Conservation (phyloP, 2,888 invertebrate genomes). For the Hypomecis atomaria region DNA sequence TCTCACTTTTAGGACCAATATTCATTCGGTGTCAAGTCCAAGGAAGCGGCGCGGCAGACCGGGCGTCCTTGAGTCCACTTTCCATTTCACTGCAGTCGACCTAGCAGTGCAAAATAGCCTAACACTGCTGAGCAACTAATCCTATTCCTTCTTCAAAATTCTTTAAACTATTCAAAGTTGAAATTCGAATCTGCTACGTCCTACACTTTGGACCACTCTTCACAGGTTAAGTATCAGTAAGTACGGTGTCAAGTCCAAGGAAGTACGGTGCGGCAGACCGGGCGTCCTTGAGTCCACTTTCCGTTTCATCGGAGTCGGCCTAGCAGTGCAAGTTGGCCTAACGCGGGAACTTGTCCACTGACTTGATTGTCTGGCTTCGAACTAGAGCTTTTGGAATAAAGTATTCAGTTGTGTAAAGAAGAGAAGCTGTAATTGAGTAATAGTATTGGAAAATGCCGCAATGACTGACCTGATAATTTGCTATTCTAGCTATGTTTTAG, state of each 20-base stretch:
- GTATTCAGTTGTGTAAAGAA: not conserved
- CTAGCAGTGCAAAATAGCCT: too few relatives aligned
- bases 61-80: slow-evolving; percentile 78
- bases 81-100: slow-evolving; percentile 69
- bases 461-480: too few relatives aligned
- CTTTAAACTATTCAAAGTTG: too few relatives aligned
- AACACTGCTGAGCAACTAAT: too few relatives aligned
- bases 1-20: too few relatives aligned
- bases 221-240: too few relatives aligned
- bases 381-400: not conserved
- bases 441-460: too few relatives aligned
- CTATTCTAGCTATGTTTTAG: too few relatives aligned
- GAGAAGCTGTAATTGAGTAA: too few relatives aligned
- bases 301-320: slow-evolving; percentile 65
- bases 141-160: too few relatives aligned
- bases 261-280: slow-evolving; percentile 51
- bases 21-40: slow-evolving; percentile 13
- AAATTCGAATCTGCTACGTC: too few relatives aligned
- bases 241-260: slow-evolving; percentile 21
- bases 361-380: not conserved
- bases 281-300: slow-evolving; percentile 79
- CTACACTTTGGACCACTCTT: too few relatives aligned
- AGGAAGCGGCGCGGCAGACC: slow-evolving; percentile 48
- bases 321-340: slow-evolving; percentile 46
- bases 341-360: not conserved